These are phyloP conservation scores for Macropis europaea DNA, from an alignment of 2,888 invertebrate species.

Conservation along the genomic window DNA sequence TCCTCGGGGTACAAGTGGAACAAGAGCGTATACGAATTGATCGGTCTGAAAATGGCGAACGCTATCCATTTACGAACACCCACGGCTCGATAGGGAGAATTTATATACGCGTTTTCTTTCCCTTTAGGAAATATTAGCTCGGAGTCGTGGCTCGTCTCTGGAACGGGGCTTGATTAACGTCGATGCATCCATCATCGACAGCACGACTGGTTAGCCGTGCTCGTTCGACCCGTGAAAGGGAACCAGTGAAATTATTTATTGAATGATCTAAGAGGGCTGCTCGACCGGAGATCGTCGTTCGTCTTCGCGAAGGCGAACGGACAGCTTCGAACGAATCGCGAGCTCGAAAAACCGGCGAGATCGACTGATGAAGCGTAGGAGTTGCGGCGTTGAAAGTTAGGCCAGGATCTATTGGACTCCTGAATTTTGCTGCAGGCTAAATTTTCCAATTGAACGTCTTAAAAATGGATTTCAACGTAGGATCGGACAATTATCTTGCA, in stretches of 20 bases:
- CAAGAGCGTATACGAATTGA: constrained; percentile 38
- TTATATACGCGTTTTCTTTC: constrained; percentile 39
- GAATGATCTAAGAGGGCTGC: not conserved
- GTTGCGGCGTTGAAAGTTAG: too few relatives aligned
- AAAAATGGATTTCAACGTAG: too few relatives aligned
- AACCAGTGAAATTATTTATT: constrained; percentile 9
- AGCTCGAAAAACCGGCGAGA: too few relatives aligned
- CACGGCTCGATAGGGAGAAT: constrained; percentile 22
- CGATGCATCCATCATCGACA: constrained; percentile 13
- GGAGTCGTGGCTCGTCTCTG: not conserved
- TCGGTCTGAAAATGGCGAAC: constrained; percentile 29
- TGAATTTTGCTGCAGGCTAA: too few relatives aligned
- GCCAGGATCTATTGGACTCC: too few relatives aligned
- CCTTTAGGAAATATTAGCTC: constrained; percentile 36
- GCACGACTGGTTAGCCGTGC: not conserved
- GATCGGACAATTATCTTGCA: too few relatives aligned
- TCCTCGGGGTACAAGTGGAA: constrained; percentile 28
- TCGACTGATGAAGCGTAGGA: too few relatives aligned
- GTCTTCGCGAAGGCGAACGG: not conserved
- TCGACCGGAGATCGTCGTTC: not conserved
- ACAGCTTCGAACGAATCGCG: too few relatives aligned
- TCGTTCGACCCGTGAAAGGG: not conserved
- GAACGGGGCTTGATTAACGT: constrained; percentile 17
- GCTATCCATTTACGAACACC: constrained; percentile 34
- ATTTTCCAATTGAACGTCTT: too few relatives aligned